Evolutionary conservation across 2,113 vertebrate species (phyloP).

Genomic region (Scalopus aquaticus): DNA sequence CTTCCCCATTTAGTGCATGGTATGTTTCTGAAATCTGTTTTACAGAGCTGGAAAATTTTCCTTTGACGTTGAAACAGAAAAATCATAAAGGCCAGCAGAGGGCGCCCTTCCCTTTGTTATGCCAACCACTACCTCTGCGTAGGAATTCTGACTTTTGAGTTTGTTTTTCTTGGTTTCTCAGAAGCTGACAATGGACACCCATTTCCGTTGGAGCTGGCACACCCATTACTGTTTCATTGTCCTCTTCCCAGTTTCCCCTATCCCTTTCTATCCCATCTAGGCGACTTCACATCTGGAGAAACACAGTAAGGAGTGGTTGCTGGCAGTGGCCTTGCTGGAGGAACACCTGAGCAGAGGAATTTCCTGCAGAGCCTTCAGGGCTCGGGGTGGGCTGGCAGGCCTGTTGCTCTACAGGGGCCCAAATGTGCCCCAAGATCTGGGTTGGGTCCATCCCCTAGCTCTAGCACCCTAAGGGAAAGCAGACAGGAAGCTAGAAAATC

Average conservation of each 20-base stretch:
- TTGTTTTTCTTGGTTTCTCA: conserved; percentile 61
- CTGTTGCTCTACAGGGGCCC: neutral
- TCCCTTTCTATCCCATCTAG: neutral
- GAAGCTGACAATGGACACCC: neutral
- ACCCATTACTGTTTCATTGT: neutral
- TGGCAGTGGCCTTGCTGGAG: neutral
- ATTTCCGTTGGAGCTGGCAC: conserved; percentile 43
- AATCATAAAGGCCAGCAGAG: conserved; percentile 50
- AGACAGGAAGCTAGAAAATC: neutral
- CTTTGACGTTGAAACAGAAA: neutral
- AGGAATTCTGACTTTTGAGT: neutral
- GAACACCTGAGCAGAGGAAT: neutral
- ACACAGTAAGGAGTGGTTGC: neutral
- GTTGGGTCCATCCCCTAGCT: neutral
- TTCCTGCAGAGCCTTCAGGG: neutral
- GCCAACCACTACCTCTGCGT: neutral
- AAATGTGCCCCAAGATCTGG: neutral
- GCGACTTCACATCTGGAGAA: conserved; percentile 42
- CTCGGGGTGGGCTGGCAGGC: neutral
- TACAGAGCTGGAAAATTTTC: neutral
- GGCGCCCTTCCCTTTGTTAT: conserved; percentile 58
- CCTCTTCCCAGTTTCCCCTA: neutral
- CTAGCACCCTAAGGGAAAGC: neutral
- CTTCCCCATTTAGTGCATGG: neutral
- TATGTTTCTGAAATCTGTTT: conserved; percentile 20